Base-by-base conservation (phyloP, 2,888 invertebrate species). In the Dinocampus coccinellae region DNA sequence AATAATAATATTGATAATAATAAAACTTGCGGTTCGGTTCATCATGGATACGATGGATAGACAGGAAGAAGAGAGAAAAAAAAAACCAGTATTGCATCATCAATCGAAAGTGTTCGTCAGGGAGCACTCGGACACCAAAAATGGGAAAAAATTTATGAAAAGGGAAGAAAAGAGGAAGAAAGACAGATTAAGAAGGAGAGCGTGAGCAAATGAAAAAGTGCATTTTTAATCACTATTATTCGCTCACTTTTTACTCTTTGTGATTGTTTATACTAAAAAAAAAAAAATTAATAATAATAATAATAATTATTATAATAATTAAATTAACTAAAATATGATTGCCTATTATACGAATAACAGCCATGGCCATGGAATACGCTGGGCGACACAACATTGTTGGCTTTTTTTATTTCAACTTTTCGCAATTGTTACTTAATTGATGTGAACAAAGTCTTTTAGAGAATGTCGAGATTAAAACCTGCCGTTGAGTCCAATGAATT, bases 401-500 rank as follows among this genome's bases (percentile, higher is more conserved):
- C 6, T 53, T 64, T 36, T 26, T n/a, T 52, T 52, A 20, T 34
- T 47, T 60, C 60, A 24, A 26, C n/a, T 58, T 69, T 61, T 52
- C 11, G 29, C 52, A 2, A 24, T 53, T 42, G 22, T 67, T 53
- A 22, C 47, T 64, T 42, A 47, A 58, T 57, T 57, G 42, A 66
- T 42, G 58, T 73, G 3, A 24, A 33, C 67, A 70, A 69, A 69
- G 75, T 75, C 79, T 84, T 67, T 72, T 85, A 85, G 78, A 85
- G 82, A 78, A 87, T 86, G 76, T 87, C 87, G 78, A 87, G 85
- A 80, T 87, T 87, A 74, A 87, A 87, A 73, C 90, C 89, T 76
- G 91, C 91, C 82, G 92, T 92, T 82, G 92, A 92, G 84, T 96
- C 96, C 81, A 96, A 91, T 68, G 95, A 95, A 88, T 93, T 95